Evolutionary conservation across 2,113 vertebrate species (phyloP).

Genomic region (Silurus meridionalis): DNA sequence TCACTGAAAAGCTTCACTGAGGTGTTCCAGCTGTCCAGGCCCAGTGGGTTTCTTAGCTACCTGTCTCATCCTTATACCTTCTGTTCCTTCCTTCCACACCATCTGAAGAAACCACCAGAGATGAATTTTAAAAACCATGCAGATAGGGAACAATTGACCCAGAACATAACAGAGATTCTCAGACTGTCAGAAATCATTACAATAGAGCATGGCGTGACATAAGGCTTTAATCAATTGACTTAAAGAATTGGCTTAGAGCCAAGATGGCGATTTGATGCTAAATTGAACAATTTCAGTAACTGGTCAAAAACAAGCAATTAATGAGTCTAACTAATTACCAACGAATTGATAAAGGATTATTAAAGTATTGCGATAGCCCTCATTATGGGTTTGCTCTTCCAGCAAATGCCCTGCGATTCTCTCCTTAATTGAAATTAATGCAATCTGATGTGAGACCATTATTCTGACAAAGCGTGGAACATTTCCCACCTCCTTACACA

Average conservation of each 20-base stretch:
- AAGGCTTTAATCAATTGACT: conserved; percentile 6
- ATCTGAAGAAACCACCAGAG: conserved; percentile 44
- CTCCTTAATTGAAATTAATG: conserved; percentile 48
- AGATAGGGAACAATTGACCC: conserved; percentile 30
- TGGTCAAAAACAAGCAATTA: conserved; percentile 16
- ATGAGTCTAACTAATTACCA: not conserved
- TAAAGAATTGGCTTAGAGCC: not conserved
- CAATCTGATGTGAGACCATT: conserved; percentile 30
- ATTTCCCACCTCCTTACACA: conserved; percentile 27
- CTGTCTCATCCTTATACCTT: conserved; percentile 39
- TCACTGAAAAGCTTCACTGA: conserved; percentile 35
- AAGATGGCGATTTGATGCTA: not conserved
- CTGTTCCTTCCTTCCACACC: conserved; percentile 7
- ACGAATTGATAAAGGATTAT: not conserved
- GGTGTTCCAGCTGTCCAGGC: conserved; percentile 22
- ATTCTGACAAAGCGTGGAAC: conserved; percentile 29
- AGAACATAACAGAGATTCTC: not conserved
- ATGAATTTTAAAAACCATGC: not conserved
- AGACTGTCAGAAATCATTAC: conserved; percentile 26
- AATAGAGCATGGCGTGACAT: not conserved
- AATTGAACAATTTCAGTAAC: not conserved
- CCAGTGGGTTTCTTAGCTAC: conserved; percentile 33
- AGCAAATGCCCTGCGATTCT: not conserved
- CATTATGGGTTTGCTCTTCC: not conserved
- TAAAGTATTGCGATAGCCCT: conserved; percentile 4